These are phyloP conservation scores for Emydoidea blandingii DNA, from an alignment of 2,797 vertebrate genomes.

Conservation along the genomic window DNA sequence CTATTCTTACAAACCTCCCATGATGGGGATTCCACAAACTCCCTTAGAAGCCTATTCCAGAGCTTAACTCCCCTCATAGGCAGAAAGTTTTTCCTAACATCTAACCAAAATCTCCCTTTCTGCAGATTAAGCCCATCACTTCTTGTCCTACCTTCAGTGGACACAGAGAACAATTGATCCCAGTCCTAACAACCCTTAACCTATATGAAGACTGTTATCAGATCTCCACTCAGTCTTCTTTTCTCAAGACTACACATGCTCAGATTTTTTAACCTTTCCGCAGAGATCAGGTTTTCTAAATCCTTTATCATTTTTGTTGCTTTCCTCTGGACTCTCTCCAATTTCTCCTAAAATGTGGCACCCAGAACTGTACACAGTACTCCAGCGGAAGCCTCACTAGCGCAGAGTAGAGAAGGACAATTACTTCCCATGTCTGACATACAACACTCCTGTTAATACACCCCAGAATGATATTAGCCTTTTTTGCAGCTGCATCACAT, in stretches of 20 bases:
- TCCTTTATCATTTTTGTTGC: not conserved
- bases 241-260: not conserved
- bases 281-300: not conserved
- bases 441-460: not conserved
- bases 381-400: not conserved
- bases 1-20: not conserved
- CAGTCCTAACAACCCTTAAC: not conserved
- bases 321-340: not conserved
- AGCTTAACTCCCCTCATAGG: not conserved
- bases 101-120: not conserved
- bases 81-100: not conserved
- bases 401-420: not conserved
- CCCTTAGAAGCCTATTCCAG: not conserved
- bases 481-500: not conserved
- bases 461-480: not conserved
- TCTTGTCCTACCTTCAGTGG: not conserved
- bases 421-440: not conserved
- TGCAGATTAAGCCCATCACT: not conserved
- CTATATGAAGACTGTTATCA: not conserved
- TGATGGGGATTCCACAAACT: not conserved
- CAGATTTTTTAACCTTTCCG: not conserved
- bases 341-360: not conserved
- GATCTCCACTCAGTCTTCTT: not conserved
- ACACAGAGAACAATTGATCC: not conserved
- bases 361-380: not conserved